Conservation (phyloP, 1,140 invertebrate species). For the fruit fly (Drosophila melanogaster) region DNA sequence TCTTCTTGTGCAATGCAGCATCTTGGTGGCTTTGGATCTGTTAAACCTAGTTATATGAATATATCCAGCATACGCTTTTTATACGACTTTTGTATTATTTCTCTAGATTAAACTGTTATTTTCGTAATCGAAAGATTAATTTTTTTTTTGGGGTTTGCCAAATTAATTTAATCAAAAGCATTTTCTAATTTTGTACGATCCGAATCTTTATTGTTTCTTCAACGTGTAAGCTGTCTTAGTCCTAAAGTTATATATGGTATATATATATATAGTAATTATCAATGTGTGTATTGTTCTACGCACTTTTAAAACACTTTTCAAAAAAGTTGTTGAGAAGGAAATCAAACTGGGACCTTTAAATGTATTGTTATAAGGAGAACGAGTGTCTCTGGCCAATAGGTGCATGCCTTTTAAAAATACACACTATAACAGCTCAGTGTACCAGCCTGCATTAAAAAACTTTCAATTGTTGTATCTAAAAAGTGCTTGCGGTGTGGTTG, state of each 20-base stretch:
- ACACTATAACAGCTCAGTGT: conserved; percentile 42
- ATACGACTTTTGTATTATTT: conserved; percentile 51
- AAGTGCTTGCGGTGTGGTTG: conserved; percentile 49
- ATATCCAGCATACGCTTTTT: conserved; percentile 5
- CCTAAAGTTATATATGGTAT: conserved; percentile 66
- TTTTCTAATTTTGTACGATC: conserved; percentile 66
- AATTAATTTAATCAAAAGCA: neutral
- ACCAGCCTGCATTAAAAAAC: conserved; percentile 34
- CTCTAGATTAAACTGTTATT: conserved; percentile 51
- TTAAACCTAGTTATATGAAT: conserved; percentile 17
- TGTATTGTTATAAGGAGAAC: conserved; percentile 32
- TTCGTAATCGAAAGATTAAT: neutral
- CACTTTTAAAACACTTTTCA: conserved; percentile 62
- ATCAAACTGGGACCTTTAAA: conserved; percentile 55
- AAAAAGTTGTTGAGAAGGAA: conserved; percentile 60
- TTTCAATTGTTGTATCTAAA: conserved; percentile 49
- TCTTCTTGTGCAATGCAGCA: conserved; percentile 27
- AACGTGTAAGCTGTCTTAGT: conserved; percentile 68
- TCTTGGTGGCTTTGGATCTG: conserved; percentile 22
- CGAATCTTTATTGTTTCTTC: conserved; percentile 81
- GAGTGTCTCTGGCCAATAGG: conserved; percentile 30
- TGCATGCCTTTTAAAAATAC: conserved; percentile 17
- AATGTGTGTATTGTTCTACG: conserved; percentile 45
- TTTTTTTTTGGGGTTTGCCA: neutral
- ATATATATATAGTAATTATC: conserved; percentile 52